Evolutionary conservation across 2,888 invertebrate genomes (phyloP).

Genomic region (Macrophya annulata): DNA sequence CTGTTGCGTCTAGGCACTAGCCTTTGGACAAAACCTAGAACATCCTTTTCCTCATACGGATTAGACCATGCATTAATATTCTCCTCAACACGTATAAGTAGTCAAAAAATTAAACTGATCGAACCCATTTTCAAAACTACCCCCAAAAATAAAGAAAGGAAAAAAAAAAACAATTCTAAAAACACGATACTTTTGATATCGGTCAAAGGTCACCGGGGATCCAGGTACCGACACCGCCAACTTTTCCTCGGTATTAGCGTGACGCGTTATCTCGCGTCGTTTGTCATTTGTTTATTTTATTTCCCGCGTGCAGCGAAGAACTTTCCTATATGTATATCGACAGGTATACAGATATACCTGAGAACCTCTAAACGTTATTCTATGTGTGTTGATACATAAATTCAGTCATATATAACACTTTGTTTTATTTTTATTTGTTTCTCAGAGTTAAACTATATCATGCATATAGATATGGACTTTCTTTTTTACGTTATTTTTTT

Average conservation of each 20-base stretch:
- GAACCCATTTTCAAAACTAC: background rate
- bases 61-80: background rate
- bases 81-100: background rate
- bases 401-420: slow-evolving; percentile 4
- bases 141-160: background rate
- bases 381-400: background rate
- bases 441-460: background rate
- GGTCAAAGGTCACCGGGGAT: slow-evolving; percentile 43
- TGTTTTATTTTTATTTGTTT: background rate
- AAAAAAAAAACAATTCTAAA: background rate
- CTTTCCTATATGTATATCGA: background rate
- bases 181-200: slow-evolving; percentile 10
- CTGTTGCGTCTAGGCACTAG: slow-evolving; percentile 57
- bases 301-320: slow-evolving; percentile 6
- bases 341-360: slow-evolving; percentile 3
- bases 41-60: slow-evolving; percentile 24
- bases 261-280: slow-evolving; percentile 49
- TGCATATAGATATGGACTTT: background rate
- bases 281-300: slow-evolving; percentile 49
- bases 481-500: background rate
- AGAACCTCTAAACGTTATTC: background rate
- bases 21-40: slow-evolving; percentile 22
- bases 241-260: slow-evolving; percentile 13
- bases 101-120: background rate
- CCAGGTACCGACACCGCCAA: slow-evolving; percentile 36